phyloP scores from a whole-genome alignment of 2,113 vertebrate genomes.

The Nannobrachium achirus region DNA sequence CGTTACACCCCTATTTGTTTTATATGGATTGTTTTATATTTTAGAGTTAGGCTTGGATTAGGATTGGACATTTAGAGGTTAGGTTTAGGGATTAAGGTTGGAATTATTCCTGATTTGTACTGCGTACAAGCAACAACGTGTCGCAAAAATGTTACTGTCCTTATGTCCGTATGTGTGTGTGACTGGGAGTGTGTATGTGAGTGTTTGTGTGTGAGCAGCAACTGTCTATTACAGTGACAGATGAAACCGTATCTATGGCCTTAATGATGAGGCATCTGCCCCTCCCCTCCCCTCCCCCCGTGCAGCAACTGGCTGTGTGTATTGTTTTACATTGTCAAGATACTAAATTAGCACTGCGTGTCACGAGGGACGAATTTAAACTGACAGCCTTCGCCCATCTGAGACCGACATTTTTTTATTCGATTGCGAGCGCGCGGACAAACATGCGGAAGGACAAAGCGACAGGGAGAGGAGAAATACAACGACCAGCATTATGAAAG shows the following conservation, averaged over 20 bases:
- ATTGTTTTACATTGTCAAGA: slow-evolving; percentile 59
- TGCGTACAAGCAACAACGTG: too few relatives aligned
- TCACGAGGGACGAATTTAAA: slow-evolving; percentile 49
- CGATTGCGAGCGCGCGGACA: slow-evolving; percentile 47
- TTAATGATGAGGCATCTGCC: slow-evolving; percentile 58
- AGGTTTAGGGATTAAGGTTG: too few relatives aligned
- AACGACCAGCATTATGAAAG: background rate
- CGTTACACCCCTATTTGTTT: too few relatives aligned
- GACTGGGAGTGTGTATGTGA: too few relatives aligned
- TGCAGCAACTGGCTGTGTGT: slow-evolving; percentile 42
- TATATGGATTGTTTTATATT: too few relatives aligned
- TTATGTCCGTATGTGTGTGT: too few relatives aligned
- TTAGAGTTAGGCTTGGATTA: too few relatives aligned
- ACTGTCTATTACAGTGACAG: slow-evolving; percentile 20
- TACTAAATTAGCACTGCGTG: slow-evolving; percentile 32
- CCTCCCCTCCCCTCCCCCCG: background rate
- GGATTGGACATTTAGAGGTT: too few relatives aligned
- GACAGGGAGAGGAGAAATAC: slow-evolving; percentile 45
- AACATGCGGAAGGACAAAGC: slow-evolving; percentile 26
- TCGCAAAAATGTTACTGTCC: too few relatives aligned
- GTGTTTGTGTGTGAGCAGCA: background rate
- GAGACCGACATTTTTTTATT: slow-evolving; percentile 40
- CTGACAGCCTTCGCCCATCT: slow-evolving; percentile 33
- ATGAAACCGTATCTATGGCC: slow-evolving; percentile 56
- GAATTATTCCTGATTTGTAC: too few relatives aligned